Conservation (phyloP, 64 coral and sea anemone genomes). For the Acropora tenuis region DNA sequence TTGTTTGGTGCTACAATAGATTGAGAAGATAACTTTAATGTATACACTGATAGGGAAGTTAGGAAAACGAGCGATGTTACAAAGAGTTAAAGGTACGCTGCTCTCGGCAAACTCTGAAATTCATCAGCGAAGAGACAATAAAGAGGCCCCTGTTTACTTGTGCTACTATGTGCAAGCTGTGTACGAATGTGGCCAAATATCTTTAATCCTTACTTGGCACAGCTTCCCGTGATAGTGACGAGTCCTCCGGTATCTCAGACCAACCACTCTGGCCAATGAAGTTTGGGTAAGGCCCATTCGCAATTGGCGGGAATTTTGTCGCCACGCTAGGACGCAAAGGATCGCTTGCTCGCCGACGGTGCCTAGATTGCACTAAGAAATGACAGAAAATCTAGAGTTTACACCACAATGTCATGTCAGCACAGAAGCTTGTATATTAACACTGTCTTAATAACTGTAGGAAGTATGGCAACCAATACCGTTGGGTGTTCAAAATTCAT, state of each 20-base stretch:
- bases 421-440: not conserved
- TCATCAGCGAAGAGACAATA: too few species aligned
- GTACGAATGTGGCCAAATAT: too few species aligned
- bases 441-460: too few species aligned
- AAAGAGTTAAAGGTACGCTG: too few species aligned
- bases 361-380: slow-evolving; percentile 17
- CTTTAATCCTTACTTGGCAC: not conserved
- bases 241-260: not conserved
- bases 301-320: slow-evolving; percentile 57
- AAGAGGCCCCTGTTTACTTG: too few species aligned
- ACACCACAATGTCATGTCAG: not conserved
- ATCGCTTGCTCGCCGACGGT: slow-evolving; percentile 12
- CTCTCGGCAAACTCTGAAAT: too few species aligned
- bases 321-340: not conserved
- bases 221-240: not conserved
- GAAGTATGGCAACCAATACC: not conserved
- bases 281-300: slow-evolving; percentile 67
- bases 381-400: not conserved
- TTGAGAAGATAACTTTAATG: not conserved
- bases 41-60: too few species aligned
- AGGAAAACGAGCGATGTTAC: too few species aligned
- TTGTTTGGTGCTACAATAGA: slow-evolving; percentile 15
- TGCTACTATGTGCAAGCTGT: too few species aligned
- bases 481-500: not conserved
- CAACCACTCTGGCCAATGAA: slow-evolving; percentile 28